Base-by-base conservation (phyloP, 1,140 invertebrate species). In the Bombus pascuorum region DNA sequence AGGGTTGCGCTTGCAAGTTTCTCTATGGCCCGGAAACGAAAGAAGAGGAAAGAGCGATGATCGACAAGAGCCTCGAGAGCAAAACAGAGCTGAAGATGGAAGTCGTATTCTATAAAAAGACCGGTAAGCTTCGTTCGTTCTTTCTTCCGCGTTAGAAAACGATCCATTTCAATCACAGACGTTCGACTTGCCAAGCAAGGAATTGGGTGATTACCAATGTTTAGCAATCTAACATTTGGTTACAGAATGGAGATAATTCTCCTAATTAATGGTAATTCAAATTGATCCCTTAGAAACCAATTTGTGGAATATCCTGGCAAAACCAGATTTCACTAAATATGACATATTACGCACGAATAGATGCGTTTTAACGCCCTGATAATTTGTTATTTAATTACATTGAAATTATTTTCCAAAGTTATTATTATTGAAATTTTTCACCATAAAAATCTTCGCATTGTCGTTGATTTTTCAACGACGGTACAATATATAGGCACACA, bases 1-100 rank as follows among this genome's bases (percentile, higher is more conserved):
- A 99, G 94, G 97, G 98, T 86, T 99, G 98, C 95, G 98, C 98
- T 84, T 99, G 98, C 96, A 98, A 98, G 95, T 99, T 99, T 94
- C 97, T 99, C 1, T 98, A 98, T 94, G 99, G 98, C 1, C 96
- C 97, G 15, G 98, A 99, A 92, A 99, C 98, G 3, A 96, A 96
- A 66, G 98, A 98, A 18, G 98, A 98, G 86, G 97, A 99, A 92
- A 98, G 98, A 88, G 95, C 96, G 68, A 97, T 98, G 95, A 99
- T 99, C 91, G 98, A 99, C 93, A 97, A 97, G 90, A 97, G 98
- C 34, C 96, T 99, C 75, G 98, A 98, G 92, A 97, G 96, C 75
- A 99, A 99, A 95, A 97, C 97, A 86, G 98, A 99, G 95, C 96
- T 99, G 75, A 99, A 99, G 95, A 96, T 98, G 78, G 98, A 99